Base-by-base conservation (phyloP, 2,888 invertebrate species). In the Caradrina kadenii region DNA sequence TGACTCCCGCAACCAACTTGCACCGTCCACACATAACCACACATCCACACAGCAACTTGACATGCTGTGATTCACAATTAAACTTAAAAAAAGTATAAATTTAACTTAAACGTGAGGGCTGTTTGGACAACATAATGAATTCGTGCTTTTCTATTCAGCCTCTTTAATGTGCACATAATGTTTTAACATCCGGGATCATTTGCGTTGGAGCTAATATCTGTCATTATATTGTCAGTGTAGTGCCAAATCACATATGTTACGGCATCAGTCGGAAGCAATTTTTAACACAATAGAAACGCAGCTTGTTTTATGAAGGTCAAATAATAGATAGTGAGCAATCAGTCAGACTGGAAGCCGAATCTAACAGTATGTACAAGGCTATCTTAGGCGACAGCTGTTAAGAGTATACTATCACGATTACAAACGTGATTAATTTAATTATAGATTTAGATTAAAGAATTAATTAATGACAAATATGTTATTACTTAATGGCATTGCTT, bases 201-300 rank as follows among this genome's bases (percentile, higher is more conserved):
- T 45, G 17, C 45, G 45, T 65, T 26, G 35, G 66, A 53, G 62
- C 49, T 49, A 73, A 21, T 35, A 68, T 26, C 42, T 68, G 76
- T 73, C 72, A 73, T 66, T 48, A 65, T 6, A 65, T 45, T 49
- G n/a, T 26, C 53, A 50, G 54, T 10, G 15, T 22, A 11, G 76
- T 76, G 72, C 72, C 72, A 73, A 73, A 75, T 58, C 22, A 54
- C 48, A 39, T 54, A 55, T 26, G 70, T 60, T 39, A 69, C 60
- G 53, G 11, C 71, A 75, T 39, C 42, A 75, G 2, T 48, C 49
- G 72, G 72, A 73, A 76, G 59, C 59, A 15, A 53, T 72, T 67
- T 72, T 31, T 19, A 58, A 73, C 59, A 76, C 76, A 59, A 73
- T 26, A 68, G 49, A 73, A 75, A 59, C 54, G 45, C 54, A 59